These are phyloP conservation scores for Oryzias dopingdopingensis DNA, from an alignment of 2,797 vertebrate species.

Conservation along the genomic window DNA sequence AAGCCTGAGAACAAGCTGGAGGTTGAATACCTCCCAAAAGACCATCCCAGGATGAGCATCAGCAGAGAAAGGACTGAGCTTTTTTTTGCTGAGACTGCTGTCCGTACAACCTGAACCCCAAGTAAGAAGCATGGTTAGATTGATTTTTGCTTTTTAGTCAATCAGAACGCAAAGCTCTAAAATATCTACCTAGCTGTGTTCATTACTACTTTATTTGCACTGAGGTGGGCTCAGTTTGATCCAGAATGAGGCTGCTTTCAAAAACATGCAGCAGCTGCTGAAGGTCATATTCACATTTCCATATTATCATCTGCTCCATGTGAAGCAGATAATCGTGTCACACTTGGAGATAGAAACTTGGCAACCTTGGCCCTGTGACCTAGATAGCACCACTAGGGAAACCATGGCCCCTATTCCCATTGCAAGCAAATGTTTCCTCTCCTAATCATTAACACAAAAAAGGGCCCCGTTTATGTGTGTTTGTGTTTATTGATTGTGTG, in stretches of 20 bases:
- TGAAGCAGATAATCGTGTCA: slow-evolving; percentile 27
- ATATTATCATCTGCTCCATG: slow-evolving; percentile 46
- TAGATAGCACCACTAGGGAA: slow-evolving; percentile 65
- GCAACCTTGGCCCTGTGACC: slow-evolving; percentile 67
- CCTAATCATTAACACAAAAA: slow-evolving; percentile 75
- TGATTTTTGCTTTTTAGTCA: too few species aligned
- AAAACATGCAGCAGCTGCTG: not conserved
- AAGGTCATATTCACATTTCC: slow-evolving; percentile 3
- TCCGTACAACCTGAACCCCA: too few species aligned
- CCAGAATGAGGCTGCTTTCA: not conserved
- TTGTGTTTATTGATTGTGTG: slow-evolving; percentile 21
- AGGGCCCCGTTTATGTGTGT: slow-evolving; percentile 41
- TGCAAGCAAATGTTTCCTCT: slow-evolving; percentile 54
- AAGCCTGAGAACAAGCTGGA: too few species aligned
- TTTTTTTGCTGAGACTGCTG: too few species aligned
- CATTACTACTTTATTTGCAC: not conserved
- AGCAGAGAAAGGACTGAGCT: too few species aligned
- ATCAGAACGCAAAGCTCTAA: not conserved
- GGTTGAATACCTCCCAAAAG: too few species aligned
- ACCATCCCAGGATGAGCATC: too few species aligned
- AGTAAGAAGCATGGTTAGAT: too few species aligned
- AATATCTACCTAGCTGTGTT: not conserved
- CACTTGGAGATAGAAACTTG: slow-evolving; percentile 19
- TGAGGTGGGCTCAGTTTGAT: not conserved
- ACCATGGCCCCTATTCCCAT: slow-evolving; percentile 66